phyloP scores from a whole-genome alignment of 2,113 vertebrate species.

The Erpornis zantholeuca region DNA sequence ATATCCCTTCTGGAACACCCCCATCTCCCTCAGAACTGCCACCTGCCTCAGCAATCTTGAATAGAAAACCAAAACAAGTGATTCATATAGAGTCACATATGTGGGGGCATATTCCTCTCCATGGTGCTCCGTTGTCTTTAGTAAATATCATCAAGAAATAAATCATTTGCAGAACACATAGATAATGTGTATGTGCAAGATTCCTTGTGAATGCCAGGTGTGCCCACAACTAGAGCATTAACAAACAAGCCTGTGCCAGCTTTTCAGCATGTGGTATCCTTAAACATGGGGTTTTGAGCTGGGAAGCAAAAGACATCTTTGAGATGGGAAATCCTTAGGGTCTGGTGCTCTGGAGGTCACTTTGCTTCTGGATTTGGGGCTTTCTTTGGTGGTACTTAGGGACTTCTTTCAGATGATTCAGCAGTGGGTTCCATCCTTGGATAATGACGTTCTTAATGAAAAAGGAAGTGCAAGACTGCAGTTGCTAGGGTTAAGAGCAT shows the following conservation, averaged over 20 bases:
- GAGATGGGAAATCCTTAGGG: background rate
- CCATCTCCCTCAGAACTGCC: background rate
- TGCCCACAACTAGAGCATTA: background rate
- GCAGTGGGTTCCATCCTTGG: slow-evolving; percentile 43
- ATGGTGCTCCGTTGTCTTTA: background rate
- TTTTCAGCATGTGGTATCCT: background rate
- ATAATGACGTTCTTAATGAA: slow-evolving; percentile 33
- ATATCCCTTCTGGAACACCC: background rate
- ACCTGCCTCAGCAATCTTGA: slow-evolving; percentile 6
- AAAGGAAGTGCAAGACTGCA: slow-evolving; percentile 39
- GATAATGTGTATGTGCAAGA: background rate
- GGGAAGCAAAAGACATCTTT: background rate
- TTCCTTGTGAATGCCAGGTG: background rate
- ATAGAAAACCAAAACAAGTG: background rate
- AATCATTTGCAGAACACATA: background rate
- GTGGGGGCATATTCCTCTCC: background rate
- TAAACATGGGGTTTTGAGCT: background rate
- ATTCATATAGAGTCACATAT: background rate
- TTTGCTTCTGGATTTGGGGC: background rate
- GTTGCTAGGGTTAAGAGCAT: background rate
- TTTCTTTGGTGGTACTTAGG: background rate
- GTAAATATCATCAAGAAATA: background rate
- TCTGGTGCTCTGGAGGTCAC: background rate
- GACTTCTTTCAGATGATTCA: slow-evolving; percentile 57
- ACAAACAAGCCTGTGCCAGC: background rate